Base-by-base conservation (phyloP, 1,140 invertebrate species). In the Hypothenemus hampei region DNA sequence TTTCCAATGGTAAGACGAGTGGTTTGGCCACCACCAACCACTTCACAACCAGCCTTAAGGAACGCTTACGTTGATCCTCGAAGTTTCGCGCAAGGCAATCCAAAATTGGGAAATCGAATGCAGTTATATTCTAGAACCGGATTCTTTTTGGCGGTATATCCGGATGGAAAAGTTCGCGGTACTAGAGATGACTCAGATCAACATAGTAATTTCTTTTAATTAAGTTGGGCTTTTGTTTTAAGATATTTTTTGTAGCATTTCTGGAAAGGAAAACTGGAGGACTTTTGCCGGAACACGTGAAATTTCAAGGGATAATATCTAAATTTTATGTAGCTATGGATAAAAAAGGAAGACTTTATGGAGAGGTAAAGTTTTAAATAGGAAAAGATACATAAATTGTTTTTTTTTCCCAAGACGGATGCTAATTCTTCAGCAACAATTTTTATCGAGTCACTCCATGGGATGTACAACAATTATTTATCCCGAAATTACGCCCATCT, bases 251-350 rank as follows among this genome's bases (percentile, higher is more conserved):
- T 67, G 52, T 40, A 82, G 81, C 77, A 11, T 67, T 79, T 55
- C 64, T 84, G 49, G 75, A 81, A 57, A 68, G 84, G 40, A 73
- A 71, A 26, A 72, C 76, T 2, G 74, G 72, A 10, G 78, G 66
- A 40, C 60, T 40, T n/a, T 4, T 33, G 13, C 16, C 69, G 52
- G 59, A 79, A 75, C 5, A 73, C 83, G 74, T 84, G 16, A 68
- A 75, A 59, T 79, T 84, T 40, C 71, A 73, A 66, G 80, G 76
- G 40, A 65, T 78, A n/a, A 71, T 79, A 53, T 77, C 78, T 2
- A 75, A 77, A 22, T 62, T 78, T 1, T 84, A 77, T 57, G 65
- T 85, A 15, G 81, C 81, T 11, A 83, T 84, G 71, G 76, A 81
- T 59, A 72, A 74, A 33, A 78, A 78, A 63, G 82, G 83, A 29